Percentiles rank a stretch among this genome's conserved stretches.
Evolutionary conservation across 2,888 invertebrate genomes (phyloP).

Genomic region (Monoplex corrugatus): DNA sequence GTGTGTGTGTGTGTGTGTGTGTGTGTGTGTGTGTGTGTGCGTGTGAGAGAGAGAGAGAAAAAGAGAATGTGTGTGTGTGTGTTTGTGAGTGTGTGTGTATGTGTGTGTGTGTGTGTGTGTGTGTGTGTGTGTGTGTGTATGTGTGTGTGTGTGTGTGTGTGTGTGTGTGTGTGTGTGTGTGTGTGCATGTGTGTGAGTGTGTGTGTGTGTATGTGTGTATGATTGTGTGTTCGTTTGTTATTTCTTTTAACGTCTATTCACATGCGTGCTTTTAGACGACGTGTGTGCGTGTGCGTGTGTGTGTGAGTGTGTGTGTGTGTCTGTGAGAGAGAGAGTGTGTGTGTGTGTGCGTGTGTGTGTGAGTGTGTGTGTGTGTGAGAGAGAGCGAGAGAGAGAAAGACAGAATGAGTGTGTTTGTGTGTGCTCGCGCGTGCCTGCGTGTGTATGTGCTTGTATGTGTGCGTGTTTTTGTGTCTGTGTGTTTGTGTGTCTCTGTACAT

Average conservation of each 20-base stretch:
- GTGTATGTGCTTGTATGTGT: no score
- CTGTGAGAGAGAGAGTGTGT: not conserved
- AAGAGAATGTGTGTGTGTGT: not conserved
- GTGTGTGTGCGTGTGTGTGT: no score
- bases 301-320: not conserved
- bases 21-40: not conserved
- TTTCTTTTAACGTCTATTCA: no score
- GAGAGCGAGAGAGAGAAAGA: no score
- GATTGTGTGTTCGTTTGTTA: not conserved
- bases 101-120: not conserved
- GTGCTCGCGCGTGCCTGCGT: no score
- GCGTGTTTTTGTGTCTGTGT: not conserved
- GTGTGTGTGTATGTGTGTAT: conserved; percentile 13
- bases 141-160: no score
- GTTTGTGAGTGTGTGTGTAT: not conserved
- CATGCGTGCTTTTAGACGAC: no score
- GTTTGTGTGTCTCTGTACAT: not conserved
- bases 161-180: conserved; percentile 13
- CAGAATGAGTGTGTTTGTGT: no score
- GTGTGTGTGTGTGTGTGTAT: conserved; percentile 15
- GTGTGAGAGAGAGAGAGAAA: no score
- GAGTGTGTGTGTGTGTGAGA: no score
- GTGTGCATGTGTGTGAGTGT: not conserved
- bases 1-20: not conserved
- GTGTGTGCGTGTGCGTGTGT: no score